Evolutionary conservation across 2,113 vertebrate species (phyloP).

Genomic region (Gavialis gangeticus): DNA sequence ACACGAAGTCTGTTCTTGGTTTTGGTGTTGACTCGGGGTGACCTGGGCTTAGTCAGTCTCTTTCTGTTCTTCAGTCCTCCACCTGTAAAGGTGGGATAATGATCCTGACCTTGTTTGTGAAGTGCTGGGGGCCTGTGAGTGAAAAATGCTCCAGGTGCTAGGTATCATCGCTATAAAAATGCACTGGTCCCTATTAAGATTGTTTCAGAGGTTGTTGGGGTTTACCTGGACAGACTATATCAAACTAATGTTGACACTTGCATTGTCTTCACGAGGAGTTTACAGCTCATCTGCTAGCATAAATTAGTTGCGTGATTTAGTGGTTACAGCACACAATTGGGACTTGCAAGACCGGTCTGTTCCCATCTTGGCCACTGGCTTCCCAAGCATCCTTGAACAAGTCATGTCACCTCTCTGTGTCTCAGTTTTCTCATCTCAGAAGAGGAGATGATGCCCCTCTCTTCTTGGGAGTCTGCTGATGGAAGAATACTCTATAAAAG

Average conservation of each 20-base stretch:
- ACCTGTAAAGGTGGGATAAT: not conserved
- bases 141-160: not conserved
- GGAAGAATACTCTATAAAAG: constrained; percentile 44
- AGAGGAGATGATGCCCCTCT: constrained; percentile 62
- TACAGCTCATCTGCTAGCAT: not conserved
- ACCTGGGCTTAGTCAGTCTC: fast-evolving
- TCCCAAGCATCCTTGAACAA: not conserved
- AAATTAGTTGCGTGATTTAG: too few species aligned
- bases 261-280: not conserved
- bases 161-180: not conserved
- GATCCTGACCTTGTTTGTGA: constrained; percentile 12
- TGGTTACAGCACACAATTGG: constrained; percentile 15
- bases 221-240: not conserved
- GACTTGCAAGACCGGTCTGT: constrained; percentile 29
- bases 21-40: constrained; percentile 38
- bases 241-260: fast-evolving
- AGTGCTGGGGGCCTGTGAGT: not conserved
- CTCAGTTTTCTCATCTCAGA: constrained; percentile 43
- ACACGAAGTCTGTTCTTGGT: not conserved
- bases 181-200: not conserved
- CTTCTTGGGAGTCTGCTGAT: constrained; percentile 47
- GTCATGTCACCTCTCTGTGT: constrained; percentile 49
- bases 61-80: not conserved
- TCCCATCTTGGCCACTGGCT: not conserved
- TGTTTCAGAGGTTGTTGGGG: not conserved